These are phyloP conservation scores for Charaxes varanes DNA, from an alignment of 1,140 invertebrate species.

Conservation along the genomic window DNA sequence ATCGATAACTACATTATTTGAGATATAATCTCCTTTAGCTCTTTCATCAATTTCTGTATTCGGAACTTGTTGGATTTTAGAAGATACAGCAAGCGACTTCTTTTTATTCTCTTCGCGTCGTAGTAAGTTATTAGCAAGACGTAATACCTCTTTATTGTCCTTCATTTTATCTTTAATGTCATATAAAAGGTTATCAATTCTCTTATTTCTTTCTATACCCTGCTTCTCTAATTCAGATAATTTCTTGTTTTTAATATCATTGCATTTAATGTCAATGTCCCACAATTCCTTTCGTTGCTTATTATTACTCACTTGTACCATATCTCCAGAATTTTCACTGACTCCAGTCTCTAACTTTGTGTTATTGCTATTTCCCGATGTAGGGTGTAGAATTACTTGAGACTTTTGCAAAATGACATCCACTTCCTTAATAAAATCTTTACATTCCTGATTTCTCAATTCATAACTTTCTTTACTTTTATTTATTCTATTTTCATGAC, in stretches of 20 bases:
- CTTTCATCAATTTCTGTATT: slow-evolving; percentile 26
- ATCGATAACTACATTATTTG: slow-evolving; percentile 6
- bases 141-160: slow-evolving; percentile 58
- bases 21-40: slow-evolving; percentile 39
- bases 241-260: slow-evolving; percentile 33
- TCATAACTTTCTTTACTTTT: slow-evolving; percentile 49
- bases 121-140: slow-evolving; percentile 58
- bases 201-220: slow-evolving; percentile 41
- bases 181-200: slow-evolving; percentile 47
- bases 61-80: slow-evolving; percentile 2
- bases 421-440: slow-evolving; percentile 60
- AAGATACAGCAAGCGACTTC: slow-evolving; percentile 2
- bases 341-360: slow-evolving; percentile 1
- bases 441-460: slow-evolving; percentile 49
- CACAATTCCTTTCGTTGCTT: slow-evolving; percentile 36
- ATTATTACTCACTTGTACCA: slow-evolving; percentile 10
- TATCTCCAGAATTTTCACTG: neutral
- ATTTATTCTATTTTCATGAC: slow-evolving; percentile 54
- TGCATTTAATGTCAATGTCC: slow-evolving; percentile 31
- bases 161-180: slow-evolving; percentile 66
- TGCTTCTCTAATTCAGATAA: slow-evolving; percentile 31
- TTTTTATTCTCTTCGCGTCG: slow-evolving; percentile 40
- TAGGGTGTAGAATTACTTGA: slow-evolving; percentile 50
- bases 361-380: neutral
- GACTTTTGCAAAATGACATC: slow-evolving; percentile 56